These are phyloP conservation scores for Tinamus guttatus DNA, from an alignment of 2,113 vertebrate species.

Conservation along the genomic window DNA sequence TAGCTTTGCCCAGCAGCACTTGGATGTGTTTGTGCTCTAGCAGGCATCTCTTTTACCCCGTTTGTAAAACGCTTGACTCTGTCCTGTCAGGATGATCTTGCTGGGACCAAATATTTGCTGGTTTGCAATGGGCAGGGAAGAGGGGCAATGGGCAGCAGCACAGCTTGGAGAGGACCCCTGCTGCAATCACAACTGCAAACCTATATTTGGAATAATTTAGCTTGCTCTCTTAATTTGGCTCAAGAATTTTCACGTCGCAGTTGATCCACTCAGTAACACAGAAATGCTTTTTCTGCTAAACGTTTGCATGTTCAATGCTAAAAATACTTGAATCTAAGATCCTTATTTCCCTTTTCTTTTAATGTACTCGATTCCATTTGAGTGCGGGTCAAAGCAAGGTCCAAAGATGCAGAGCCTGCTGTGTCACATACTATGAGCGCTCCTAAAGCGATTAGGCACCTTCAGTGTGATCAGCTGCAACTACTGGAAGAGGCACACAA, in stretches of 20 bases:
- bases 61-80: not conserved
- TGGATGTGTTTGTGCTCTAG: not conserved
- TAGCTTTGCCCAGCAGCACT: not conserved
- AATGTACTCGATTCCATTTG: not conserved
- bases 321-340: not conserved
- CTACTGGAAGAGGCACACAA: accelerated
- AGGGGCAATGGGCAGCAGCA: accelerated
- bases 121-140: not conserved
- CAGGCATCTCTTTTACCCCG: not conserved
- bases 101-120: not conserved
- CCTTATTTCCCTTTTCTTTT: not conserved
- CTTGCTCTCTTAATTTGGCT: not conserved
- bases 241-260: accelerated
- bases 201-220: not conserved
- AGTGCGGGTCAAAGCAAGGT: not conserved
- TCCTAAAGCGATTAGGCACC: not conserved
- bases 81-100: not conserved
- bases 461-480: not conserved
- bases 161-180: not conserved
- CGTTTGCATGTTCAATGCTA: not conserved
- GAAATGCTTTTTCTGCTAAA: not conserved
- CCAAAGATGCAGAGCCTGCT: not conserved
- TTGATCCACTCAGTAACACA: not conserved
- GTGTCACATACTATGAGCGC: not conserved
- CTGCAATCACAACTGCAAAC: not conserved